A percentile compares a stretch with the other conserved stretches of the same genome.
These are phyloP conservation scores for Andrena cerasifolii DNA, from an alignment of 1,140 invertebrate genomes.

Conservation along the genomic window DNA sequence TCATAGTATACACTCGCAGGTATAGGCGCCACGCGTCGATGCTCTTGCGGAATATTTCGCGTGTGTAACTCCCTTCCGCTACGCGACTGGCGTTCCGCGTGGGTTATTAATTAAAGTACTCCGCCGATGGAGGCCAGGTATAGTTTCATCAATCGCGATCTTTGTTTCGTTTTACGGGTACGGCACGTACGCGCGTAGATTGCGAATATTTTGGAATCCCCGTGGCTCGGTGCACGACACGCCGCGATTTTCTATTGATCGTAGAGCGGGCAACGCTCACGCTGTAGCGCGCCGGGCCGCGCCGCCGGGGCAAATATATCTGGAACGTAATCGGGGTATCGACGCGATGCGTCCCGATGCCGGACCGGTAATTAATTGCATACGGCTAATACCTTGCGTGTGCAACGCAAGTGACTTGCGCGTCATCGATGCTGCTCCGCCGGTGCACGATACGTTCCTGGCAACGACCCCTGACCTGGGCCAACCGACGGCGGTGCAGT, in stretches of 20 bases:
- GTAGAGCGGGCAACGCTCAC: not conserved
- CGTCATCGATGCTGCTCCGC: conserved; percentile 57
- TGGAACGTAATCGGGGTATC: conserved; percentile 27
- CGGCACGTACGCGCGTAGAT: no score
- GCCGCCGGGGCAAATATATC: not conserved
- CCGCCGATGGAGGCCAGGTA: no score
- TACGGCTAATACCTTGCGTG: conserved; percentile 57
- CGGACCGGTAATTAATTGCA: conserved; percentile 60
- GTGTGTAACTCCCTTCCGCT: not conserved
- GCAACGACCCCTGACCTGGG: conserved; percentile 65
- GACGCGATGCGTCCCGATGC: conserved; percentile 43
- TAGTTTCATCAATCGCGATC: not conserved
- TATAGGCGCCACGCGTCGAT: not conserved
- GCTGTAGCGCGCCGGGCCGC: no score
- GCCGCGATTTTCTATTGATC: conserved; percentile 13
- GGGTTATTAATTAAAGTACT: conserved; percentile 21
- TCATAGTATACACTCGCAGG: not conserved
- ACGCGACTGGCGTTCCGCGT: not conserved
- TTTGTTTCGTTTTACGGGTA: not conserved
- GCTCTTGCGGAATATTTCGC: not conserved
- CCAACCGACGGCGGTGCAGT: conserved; percentile 62
- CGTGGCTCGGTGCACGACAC: not conserved
- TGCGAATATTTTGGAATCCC: not conserved
- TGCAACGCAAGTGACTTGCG: conserved; percentile 60
- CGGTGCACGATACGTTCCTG: conserved; percentile 55